Evolutionary conservation across 2,113 vertebrate genomes (phyloP), one percentile per base, ranked within the genome.

Genomic region (Psilopsiagon aurifrons): DNA sequence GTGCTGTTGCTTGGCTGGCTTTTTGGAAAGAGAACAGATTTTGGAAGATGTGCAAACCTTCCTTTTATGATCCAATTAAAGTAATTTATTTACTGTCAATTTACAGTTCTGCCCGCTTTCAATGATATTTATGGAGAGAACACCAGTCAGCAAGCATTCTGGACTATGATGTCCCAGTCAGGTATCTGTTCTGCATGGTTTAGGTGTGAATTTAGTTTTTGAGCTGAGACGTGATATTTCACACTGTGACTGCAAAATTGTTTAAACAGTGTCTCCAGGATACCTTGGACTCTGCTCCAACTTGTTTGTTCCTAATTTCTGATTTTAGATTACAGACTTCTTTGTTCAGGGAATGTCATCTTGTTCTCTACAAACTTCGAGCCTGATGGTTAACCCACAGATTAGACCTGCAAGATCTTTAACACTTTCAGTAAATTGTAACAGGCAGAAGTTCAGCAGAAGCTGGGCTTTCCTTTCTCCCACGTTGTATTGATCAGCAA

Each of bases 311-410:
- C 33, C 64, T 79, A 16, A 64, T 92, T 75, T 88, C 89, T 86
- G 86, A 96, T 97, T 84, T 81, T 93, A 94, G 70, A 86, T 93
- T 95, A 92, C 59, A 93, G 67, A 19, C 33, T 71, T 46, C 89
- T 93, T 96, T 95, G 86, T 88, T 95, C 73, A 57, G 47, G 41
- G 66, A 82, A 92, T 95, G 87, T 96, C 93, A 79, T 91, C 90
- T 62, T 87, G 91, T 92, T 94, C 84, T 84, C 55, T 81, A 33
- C 28, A 0, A 41, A 20, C 35, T 24, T 54, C 31, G 62, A 95
- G 59, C 35, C 69, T 89, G 62, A 41, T 0, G 0, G 23, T 67
- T 88, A 92, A 68, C 18, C 17, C 1, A 2, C 63, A 73, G 57
- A 9, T 33, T 44, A 55, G 39, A 39, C 13, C 82, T 88, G n/a